A percentile compares a stretch with the other conserved stretches of the same genome.
These are phyloP conservation scores for Rhabdomys pumilio DNA, from an alignment of 2,797 vertebrate genomes.

Conservation along the genomic window DNA sequence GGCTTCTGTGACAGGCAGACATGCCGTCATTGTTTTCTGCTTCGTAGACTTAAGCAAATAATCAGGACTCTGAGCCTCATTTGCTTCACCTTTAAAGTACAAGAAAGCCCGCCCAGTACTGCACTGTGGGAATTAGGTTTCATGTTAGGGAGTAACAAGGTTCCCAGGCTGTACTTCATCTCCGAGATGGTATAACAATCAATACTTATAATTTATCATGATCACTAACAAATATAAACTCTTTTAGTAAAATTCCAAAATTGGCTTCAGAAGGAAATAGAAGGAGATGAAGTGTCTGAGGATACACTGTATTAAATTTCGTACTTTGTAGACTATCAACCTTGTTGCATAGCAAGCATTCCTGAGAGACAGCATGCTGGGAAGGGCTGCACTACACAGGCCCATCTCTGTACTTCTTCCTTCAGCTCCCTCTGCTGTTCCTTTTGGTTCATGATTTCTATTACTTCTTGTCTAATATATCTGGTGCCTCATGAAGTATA, in stretches of 20 bases:
- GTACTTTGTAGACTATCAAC: constrained; percentile 6
- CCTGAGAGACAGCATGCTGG: background rate
- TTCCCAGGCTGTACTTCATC: background rate
- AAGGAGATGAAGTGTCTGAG: constrained; percentile 28
- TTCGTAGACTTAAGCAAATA: constrained; percentile 20
- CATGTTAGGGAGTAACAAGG: background rate
- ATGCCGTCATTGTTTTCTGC: constrained; percentile 36
- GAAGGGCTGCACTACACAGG: accelerated
- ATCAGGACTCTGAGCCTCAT: background rate
- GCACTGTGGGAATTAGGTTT: constrained; percentile 16
- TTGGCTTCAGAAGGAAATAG: constrained; percentile 22
- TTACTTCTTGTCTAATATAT: background rate
- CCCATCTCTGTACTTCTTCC: background rate
- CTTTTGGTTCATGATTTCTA: background rate
- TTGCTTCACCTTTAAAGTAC: constrained; percentile 51
- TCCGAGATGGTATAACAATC: background rate
- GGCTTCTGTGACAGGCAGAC: constrained; percentile 33
- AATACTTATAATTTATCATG: constrained; percentile 32
- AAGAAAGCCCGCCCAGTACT: background rate
- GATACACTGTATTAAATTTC: constrained; percentile 11
- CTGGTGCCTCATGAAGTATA: background rate
- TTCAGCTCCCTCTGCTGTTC: constrained; percentile 72
- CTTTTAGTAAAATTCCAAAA: constrained; percentile 50
- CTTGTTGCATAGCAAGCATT: background rate
- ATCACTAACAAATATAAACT: constrained; percentile 55